Conservation (phyloP, 30 jellyfish, hydroid and myxozoan species). For the Chrysaora quinquecirrha region DNA sequence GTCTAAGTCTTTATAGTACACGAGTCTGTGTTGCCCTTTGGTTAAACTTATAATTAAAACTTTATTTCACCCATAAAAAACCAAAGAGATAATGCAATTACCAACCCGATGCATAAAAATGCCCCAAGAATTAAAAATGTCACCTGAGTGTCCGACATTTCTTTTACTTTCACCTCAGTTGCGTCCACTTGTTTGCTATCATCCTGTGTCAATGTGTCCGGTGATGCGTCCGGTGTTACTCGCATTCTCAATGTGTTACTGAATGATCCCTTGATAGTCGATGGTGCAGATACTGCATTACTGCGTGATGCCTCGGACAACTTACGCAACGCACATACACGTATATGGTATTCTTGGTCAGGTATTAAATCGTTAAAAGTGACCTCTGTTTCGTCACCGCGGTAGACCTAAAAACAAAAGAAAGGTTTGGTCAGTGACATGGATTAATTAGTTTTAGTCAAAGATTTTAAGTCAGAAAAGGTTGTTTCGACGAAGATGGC, state of each 20-base stretch:
- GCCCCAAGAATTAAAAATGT: constrained; percentile 77
- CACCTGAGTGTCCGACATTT: constrained; percentile 85
- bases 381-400: constrained; percentile 63
- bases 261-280: constrained; percentile 83
- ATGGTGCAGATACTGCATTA: constrained; percentile 63
- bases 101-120: constrained; percentile 75
- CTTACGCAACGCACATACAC: constrained; percentile 83
- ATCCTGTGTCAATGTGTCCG: constrained; percentile 48
- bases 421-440: too few species aligned
- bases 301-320: constrained; percentile 61
- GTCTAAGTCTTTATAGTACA: too few species aligned
- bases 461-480: too few species aligned
- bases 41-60: constrained; percentile 26
- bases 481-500: too few species aligned
- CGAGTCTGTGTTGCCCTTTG: too few species aligned
- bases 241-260: constrained; percentile 62
- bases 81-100: constrained; percentile 72
- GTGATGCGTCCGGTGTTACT: constrained; percentile 51
- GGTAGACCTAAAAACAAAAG: constrained; percentile 71
- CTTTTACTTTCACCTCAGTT: constrained; percentile 33
- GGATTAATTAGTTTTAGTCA: too few species aligned
- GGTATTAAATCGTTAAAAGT: constrained; percentile 56
- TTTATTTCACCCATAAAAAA: constrained; percentile 66
- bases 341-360: constrained; percentile 74
- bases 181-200: constrained; percentile 7